Evolutionary conservation across 2,888 invertebrate genomes (phyloP), one percentile per base, ranked within the genome.

Genomic region (Morpho achilles): DNA sequence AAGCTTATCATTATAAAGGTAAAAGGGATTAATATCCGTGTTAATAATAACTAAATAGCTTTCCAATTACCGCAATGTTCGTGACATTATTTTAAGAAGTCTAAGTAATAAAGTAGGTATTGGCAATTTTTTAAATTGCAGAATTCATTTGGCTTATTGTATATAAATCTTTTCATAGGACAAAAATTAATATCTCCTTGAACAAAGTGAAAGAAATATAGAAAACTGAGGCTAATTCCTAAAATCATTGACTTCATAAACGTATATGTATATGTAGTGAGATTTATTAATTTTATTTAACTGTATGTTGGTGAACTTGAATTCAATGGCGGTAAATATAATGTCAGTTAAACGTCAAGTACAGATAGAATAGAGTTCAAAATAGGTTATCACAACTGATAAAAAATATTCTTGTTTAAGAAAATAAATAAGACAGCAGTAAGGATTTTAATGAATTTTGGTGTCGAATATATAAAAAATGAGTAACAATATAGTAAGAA

Each of bases 301-400:
- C 32, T 32, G 5, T 16, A 10, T 32, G 22, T 58, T 58, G 58
- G 61, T 42, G 51, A 10, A 39, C 40, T 8, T 60, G 55, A 53
- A 45, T 56, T 5, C 7, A 48, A 16, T 48, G 56, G 50, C 47
- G 49, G 39, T 58, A 64, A 66, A 67, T 64, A 62, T 55, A 49
- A 55, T 55, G 63, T 60, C 63, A 61, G 54, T 54, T 22, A 53
- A 45, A 60, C 46, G 54, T 59, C 69, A 71, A 65, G 47, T 62
- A 52, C 50, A 59, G 72, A 70, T 69, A 54, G 3, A 32, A 64
- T 81, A 85, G 66, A 83, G 89, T 86, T 89, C 88, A 87, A 63
- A 80, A 71, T 88, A 76, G 88, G 89, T 89, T 89, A 89, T 88
- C 89, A 76, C 57, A 63, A 62, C 56, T 72, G 83, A 83, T 87